These are phyloP conservation scores for Holothuria glaberrima DNA, from an alignment of 35 echinoderm and acorn worm genomes.

Conservation along the genomic window DNA sequence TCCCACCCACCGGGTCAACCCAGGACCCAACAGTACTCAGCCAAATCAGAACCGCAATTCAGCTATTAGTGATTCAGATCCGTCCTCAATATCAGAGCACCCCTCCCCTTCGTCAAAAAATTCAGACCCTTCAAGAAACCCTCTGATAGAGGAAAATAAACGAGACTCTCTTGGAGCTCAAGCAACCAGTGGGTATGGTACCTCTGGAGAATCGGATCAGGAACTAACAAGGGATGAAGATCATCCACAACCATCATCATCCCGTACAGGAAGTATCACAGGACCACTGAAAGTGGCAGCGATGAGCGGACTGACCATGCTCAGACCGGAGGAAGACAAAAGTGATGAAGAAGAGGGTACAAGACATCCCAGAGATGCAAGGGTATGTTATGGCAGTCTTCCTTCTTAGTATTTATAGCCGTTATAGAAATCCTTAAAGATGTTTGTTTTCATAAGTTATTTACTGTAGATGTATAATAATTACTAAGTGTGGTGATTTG, in stretches of 20 bases:
- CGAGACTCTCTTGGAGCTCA: slow-evolving; percentile 56
- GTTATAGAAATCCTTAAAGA: too few relatives aligned
- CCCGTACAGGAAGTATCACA: slow-evolving; percentile 23
- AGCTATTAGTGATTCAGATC: slow-evolving; percentile 63
- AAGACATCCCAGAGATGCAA: slow-evolving; percentile 92
- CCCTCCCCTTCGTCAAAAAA: slow-evolving; percentile 35
- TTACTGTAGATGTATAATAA: too few relatives aligned
- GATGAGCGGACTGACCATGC: slow-evolving; percentile 93
- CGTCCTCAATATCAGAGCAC: slow-evolving; percentile 53
- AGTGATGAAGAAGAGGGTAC: slow-evolving; percentile 63
- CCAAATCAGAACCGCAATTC: slow-evolving; percentile 35
- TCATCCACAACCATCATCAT: background rate
- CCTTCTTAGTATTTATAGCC: too few relatives aligned
- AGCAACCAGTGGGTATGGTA: slow-evolving; percentile 76
- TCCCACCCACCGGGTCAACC: background rate
- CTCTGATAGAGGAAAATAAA: slow-evolving; percentile 12
- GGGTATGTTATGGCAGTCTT: slow-evolving; percentile 65
- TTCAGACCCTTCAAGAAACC: slow-evolving; percentile 10
- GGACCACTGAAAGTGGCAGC: slow-evolving; percentile 96
- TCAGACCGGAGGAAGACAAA: slow-evolving; percentile 72
- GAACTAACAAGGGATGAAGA: slow-evolving; percentile 41
- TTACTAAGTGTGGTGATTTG: too few relatives aligned
- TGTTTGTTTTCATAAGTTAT: too few relatives aligned
- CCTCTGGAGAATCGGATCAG: slow-evolving; percentile 75
- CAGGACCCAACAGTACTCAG: background rate